Base-by-base conservation (phyloP, 2,888 invertebrate genomes). In the Leptarthrus brevirostris region DNA sequence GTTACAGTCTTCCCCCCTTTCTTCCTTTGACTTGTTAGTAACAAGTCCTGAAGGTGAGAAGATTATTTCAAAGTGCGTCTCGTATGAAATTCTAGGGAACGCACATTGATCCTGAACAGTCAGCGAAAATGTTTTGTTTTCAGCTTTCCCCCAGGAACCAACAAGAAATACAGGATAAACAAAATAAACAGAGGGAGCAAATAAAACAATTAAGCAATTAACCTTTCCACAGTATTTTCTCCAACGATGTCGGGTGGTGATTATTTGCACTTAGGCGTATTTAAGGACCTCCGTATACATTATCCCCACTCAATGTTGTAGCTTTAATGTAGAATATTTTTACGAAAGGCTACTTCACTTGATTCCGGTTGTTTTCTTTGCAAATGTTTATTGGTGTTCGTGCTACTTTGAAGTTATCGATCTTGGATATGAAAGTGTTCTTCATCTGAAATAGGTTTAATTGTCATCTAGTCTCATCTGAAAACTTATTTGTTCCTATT, bases 151-250 rank as follows among this genome's bases (percentile, higher is more conserved):
- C 12, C 6, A 36, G 18, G 58, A 10, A 1, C 16, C 20, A n/a
- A 26, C 18, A 12, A 18, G 36, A 40, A 16, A n/a, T 16, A 36
- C 40, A 14, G 36, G 14, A n/a, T 12, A n/a, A 2, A n/a, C 40
- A 40, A 16, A 58, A 6, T 16, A 34, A 34, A 58, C 18, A 58
- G 36, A 18, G 34, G 18, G 40, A 36, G 58, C n/a, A 58, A 58
- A 58, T 58, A 58, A 58, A 58, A 58, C 58, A 58, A 58, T 58
- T 58, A 58, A 58, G 58, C 58, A 58, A 58, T 58, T 58, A 58
- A 34, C 36, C 58, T 34, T 18, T 20, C 58, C 58, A 36, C 36
- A 30, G 12, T n/a, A 40, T 40, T 40, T 40, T 40, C 12, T 12
- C n/a, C n/a, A 12, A 40, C 34, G 22, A 16, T 36, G n/a, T 18